Conservation (phyloP, 2,888 invertebrate genomes). For the Tortricodes alternella region DNA sequence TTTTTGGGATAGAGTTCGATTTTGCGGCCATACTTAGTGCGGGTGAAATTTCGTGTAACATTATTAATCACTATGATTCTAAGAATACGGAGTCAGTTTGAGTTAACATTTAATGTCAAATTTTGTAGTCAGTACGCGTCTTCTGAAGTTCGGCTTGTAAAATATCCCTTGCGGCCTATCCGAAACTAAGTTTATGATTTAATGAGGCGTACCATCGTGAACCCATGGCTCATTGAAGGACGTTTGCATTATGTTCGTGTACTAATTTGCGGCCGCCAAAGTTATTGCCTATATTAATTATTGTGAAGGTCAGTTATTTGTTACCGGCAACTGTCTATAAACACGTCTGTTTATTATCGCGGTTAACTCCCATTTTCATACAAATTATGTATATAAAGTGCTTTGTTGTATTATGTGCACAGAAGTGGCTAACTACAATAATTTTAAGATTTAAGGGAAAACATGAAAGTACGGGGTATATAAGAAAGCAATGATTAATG, state of each 20-base stretch:
- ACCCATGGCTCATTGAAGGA: background rate
- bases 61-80: too few species aligned
- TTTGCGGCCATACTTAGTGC: too few species aligned
- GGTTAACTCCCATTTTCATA: background rate
- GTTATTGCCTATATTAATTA: conserved; percentile 21
- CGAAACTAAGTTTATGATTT: conserved; percentile 20
- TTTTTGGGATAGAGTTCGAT: too few species aligned
- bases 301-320: background rate
- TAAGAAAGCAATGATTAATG: too few species aligned
- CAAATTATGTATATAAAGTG: too few species aligned
- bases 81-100: too few species aligned
- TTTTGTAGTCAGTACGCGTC: conserved; percentile 2
- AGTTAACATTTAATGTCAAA: conserved; percentile 1
- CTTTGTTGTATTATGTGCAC: too few species aligned
- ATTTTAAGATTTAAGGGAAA: too few species aligned
- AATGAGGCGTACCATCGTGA: background rate
- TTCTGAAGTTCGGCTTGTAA: conserved; percentile 9
- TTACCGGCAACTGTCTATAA: background rate
- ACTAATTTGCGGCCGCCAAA: conserved; percentile 14
- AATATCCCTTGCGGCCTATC: conserved; percentile 23
- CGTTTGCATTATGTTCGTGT: background rate
- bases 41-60: too few species aligned
- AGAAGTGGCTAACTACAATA: too few species aligned
- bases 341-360: background rate
- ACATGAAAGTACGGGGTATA: too few species aligned